These are phyloP conservation scores for Luperina nickerlii DNA, from an alignment of 2,888 invertebrate species.

Conservation along the genomic window DNA sequence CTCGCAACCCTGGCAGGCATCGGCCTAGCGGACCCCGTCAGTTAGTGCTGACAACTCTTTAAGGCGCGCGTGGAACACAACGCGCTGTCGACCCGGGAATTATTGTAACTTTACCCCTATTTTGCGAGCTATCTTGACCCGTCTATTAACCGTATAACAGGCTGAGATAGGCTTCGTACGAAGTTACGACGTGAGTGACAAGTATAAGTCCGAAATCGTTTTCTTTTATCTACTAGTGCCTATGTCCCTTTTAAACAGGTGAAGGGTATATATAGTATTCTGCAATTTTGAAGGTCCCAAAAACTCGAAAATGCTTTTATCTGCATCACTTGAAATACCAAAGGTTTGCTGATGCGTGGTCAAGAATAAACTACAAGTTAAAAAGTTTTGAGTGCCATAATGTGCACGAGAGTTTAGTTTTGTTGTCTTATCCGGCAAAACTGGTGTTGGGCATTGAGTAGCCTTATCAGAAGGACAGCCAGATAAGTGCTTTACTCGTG, in stretches of 20 bases:
- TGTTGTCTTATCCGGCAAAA: neutral
- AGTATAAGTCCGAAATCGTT: neutral
- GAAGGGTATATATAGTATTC: neutral
- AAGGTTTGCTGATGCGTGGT: neutral
- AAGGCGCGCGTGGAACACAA: too few species aligned
- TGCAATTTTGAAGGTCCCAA: neutral
- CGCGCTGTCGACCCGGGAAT: too few species aligned
- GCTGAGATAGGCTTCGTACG: neutral
- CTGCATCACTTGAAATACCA: neutral
- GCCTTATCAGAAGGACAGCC: too few species aligned
- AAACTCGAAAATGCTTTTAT: neutral
- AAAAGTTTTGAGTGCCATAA: neutral
- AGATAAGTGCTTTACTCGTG: too few species aligned
- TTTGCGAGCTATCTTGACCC: too few species aligned
- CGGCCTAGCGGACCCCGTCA: too few species aligned
- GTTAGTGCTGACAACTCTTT: too few species aligned
- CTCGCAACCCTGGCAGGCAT: too few species aligned
- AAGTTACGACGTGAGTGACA: neutral
- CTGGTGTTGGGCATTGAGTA: neutral
- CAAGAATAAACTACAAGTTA: neutral
- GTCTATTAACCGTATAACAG: neutral
- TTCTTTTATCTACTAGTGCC: neutral
- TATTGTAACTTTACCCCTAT: too few species aligned
- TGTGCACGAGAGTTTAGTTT: neutral
- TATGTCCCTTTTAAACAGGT: neutral